Evolutionary conservation across 2,797 vertebrate genomes (phyloP), one percentile per base, ranked within the genome.

Genomic region (Sciurus vulgaris): DNA sequence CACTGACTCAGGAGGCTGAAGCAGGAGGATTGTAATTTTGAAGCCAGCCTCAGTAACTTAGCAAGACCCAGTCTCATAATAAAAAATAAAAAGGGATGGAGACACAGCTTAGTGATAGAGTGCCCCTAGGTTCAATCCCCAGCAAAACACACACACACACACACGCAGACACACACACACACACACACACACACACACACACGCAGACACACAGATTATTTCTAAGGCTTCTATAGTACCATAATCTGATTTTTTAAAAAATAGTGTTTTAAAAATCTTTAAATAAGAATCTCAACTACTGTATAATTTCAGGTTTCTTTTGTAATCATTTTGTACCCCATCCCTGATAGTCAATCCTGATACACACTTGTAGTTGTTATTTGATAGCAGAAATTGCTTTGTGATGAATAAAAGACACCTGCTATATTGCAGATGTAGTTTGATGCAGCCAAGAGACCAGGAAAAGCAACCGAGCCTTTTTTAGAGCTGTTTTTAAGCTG

Each of bases 391-490:
- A 82, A 84, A 79, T 83, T 76, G 54, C 85, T 96, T 88, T 84
- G 89, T 61, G 22, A 7, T 44, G 79, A 78, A n/a, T 59, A n/a
- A 73, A 72, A 92, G 87, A 44, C 87, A 93, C 89, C 82, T 95
- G 92, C 93, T 72, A 82, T 54, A 76, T 12, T 92, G 61, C 94
- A 96, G 95, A 85, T 96, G 86, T 38, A n/a, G 47, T 67, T 3
- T 9, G 33, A 56, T n/a, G 72, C 24, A 86, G 67, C 79, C 38
- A n/a, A 44, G 51, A 86, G 35, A 44, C 69, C 38, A 30, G 76
- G 78, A 94, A 87, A 63, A 69, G 89, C 82, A 38, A 9, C 22
- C 33, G 33, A 74, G 77, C 81, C 87, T 77, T 63, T 73, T 96
- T 96, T 81, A 69, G 91, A 54, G 77, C 61, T 94, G 20, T 59